Percentiles rank a stretch among this genome's conserved stretches.
phyloP scores from a whole-genome alignment of 2,113 vertebrate genomes.

The Pantherophis guttatus region DNA sequence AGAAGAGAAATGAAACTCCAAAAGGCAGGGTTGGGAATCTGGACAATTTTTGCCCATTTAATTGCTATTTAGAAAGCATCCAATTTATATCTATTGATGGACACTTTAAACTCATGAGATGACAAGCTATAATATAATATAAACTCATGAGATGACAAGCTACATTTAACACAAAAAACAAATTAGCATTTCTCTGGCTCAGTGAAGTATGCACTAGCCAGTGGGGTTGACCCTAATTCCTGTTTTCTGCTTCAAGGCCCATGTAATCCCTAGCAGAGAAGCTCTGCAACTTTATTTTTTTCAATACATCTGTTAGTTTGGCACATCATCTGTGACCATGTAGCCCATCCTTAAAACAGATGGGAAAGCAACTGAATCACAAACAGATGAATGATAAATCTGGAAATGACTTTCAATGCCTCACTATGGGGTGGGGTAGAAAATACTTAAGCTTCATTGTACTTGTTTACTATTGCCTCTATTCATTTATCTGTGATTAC shows the following conservation, averaged over 20 bases:
- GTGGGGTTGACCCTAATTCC: slow-evolving; percentile 7
- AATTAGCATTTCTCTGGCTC: not conserved
- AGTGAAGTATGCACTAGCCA: not conserved
- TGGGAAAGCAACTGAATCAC: not conserved
- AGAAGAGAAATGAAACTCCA: not conserved
- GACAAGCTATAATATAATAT: not conserved
- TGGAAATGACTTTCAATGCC: slow-evolving; percentile 41
- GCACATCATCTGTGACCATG: slow-evolving; percentile 3
- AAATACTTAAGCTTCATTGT: slow-evolving; percentile 49
- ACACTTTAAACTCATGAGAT: not conserved
- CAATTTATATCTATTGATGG: not conserved
- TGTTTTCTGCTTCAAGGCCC: slow-evolving; percentile 11
- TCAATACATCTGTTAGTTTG: slow-evolving; percentile 1
- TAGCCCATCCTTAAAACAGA: slow-evolving; percentile 45
- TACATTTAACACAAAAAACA: not conserved
- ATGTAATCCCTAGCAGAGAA: slow-evolving; percentile 7
- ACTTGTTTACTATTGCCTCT: slow-evolving; percentile 47
- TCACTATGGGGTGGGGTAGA: not conserved
- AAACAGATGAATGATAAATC: slow-evolving; percentile 33
- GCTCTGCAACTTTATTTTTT: slow-evolving; percentile 4
- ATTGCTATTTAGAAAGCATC: not conserved
- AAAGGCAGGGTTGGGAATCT: not conserved
- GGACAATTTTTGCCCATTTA: not conserved
- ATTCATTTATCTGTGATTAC: slow-evolving; percentile 41
- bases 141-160: not conserved